A percentile compares a stretch with the other conserved stretches of the same genome.
Conservation (phyloP, 2,797 vertebrate species). For the Propithecus perrieri region DNA sequence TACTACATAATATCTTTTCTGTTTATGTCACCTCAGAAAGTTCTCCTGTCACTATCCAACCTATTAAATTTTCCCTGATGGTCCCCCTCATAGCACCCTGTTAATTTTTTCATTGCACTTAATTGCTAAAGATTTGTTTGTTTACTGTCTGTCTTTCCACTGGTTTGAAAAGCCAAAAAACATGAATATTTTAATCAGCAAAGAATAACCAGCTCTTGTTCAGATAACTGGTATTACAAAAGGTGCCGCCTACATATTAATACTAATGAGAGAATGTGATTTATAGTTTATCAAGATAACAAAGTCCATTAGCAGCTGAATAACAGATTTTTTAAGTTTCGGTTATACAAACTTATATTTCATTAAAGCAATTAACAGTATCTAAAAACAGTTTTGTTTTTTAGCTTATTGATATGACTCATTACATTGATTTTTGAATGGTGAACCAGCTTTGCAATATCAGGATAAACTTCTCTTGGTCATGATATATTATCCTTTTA, state of each 20-base stretch:
- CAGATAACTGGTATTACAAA: neutral
- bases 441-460: neutral
- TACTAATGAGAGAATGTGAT: neutral
- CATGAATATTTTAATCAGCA: neutral
- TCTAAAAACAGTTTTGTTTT: conserved; percentile 1
- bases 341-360: neutral
- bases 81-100: neutral
- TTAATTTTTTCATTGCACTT: neutral
- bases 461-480: neutral
- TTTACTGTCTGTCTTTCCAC: neutral
- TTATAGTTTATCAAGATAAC: conserved; percentile 23
- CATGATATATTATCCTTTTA: neutral
- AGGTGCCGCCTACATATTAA: neutral
- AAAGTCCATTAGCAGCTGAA: neutral
- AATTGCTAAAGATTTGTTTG: neutral
- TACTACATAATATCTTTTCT: neutral
- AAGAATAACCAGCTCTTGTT: neutral
- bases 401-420: neutral
- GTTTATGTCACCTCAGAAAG: neutral
- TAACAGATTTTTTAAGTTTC: neutral
- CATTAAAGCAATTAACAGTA: conserved; percentile 25
- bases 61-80: neutral
- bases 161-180: conserved; percentile 31
- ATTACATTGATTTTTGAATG: neutral
- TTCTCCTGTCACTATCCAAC: neutral